These are phyloP conservation scores for Pantelozetes paolii DNA, from an alignment of 2,888 invertebrate species.

Conservation along the genomic window DNA sequence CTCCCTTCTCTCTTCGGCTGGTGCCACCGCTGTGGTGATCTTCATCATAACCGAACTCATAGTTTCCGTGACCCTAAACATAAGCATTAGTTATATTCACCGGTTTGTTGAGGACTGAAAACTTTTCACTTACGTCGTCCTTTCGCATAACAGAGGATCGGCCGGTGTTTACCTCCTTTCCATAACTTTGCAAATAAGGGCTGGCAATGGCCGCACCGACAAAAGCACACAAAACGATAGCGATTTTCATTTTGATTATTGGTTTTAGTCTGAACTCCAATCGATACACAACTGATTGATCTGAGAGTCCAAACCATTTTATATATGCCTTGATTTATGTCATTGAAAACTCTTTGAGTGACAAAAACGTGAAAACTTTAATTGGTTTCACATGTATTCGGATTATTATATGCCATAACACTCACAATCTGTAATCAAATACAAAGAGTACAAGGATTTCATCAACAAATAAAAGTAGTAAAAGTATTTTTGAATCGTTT, in stretches of 20 bases:
- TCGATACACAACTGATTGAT: background rate
- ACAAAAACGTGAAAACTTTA: conserved; percentile 17
- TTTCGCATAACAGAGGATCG: conserved; percentile 30
- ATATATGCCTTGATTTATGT: conserved; percentile 21
- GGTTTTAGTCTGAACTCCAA: background rate
- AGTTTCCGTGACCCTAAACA: conserved; percentile 44
- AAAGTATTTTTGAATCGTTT: background rate
- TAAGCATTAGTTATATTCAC: background rate
- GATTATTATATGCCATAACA: background rate
- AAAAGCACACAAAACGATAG: conserved; percentile 29
- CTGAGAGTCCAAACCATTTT: background rate
- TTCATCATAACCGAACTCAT: conserved; percentile 46
- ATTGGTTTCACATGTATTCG: conserved; percentile 8
- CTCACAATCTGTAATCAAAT: conserved; percentile 2
- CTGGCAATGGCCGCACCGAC: conserved; percentile 7
- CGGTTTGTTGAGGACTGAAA: background rate
- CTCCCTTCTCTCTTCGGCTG: conserved; percentile 44
- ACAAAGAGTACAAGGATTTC: conserved; percentile 25
- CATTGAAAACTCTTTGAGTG: background rate
- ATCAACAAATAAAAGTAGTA: too few relatives aligned
- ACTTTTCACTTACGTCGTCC: conserved; percentile 33
- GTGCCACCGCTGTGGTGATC: conserved; percentile 46
- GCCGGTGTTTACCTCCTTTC: conserved; percentile 35
- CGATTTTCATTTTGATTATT: conserved; percentile 33
- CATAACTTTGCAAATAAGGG: background rate